Evolutionary conservation across 2,888 invertebrate species (phyloP).

Genomic region (Druceiella hillmani): DNA sequence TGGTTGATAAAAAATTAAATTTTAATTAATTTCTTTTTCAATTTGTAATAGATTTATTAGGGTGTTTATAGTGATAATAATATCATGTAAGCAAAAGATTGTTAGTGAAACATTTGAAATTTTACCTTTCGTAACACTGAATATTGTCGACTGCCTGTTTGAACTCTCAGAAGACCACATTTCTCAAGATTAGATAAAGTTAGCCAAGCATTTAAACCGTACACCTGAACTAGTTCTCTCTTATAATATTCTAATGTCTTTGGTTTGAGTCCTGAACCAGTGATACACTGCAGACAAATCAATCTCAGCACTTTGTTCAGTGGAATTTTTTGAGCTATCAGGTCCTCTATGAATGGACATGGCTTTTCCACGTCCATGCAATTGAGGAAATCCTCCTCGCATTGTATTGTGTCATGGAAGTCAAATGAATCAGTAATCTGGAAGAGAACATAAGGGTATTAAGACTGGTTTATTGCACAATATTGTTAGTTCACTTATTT

Average conservation of each 20-base stretch:
- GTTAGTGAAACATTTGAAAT: neutral
- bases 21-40: no score
- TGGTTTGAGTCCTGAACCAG: constrained; percentile 88
- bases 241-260: constrained; percentile 71
- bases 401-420: constrained; percentile 73
- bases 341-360: constrained; percentile 85
- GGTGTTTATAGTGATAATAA: no score
- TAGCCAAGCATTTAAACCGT: constrained; percentile 79
- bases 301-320: constrained; percentile 79
- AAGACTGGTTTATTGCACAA: no score
- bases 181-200: constrained; percentile 83
- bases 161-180: constrained; percentile 71
- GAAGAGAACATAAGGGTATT: no score
- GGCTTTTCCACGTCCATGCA: constrained; percentile 89
- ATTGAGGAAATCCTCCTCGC: constrained; percentile 89
- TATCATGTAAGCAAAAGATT: no score
- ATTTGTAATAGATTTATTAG: no score
- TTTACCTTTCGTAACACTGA: constrained; percentile 67
- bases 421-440: constrained; percentile 62
- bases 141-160: constrained; percentile 68
- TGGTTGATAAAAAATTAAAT: no score
- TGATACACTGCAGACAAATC: constrained; percentile 88
- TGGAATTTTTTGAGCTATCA: constrained; percentile 80
- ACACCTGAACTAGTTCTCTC: constrained; percentile 62
- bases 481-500: no score